Evolutionary conservation across 35 echinoderm and acorn worm genomes (phyloP), one percentile per base, ranked within the genome.

Genomic region (Strongylocentrotus purpuratus): DNA sequence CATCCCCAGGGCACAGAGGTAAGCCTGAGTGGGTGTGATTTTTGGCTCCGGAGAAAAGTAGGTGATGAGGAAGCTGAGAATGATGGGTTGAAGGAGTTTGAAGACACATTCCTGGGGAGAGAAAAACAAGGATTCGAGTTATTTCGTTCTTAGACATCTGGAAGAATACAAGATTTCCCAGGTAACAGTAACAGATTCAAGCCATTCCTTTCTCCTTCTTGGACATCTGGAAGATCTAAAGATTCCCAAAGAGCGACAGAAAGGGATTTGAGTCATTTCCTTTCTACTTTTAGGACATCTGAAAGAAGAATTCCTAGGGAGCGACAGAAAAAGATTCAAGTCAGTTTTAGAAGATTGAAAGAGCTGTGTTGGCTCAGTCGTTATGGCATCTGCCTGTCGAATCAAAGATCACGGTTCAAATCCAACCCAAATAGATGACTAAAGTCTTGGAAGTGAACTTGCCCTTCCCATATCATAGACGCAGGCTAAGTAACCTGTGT

Each of bases 41-140:
- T 9, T 46, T 2, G 96, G 71, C 28, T 97, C 92, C 2, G 95
- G 90, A 45, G 46, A 61, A 48, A 98, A 98, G 45, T 98, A 98
- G 5, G 94, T 95, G 17, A 96, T 93, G 32, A 98, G 70, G 15
- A 60, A 78, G 46, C 97, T 95, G 7, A 98, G 45, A 17, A 98
- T 58, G 31, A 98, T 47, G 52, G 97, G 97, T 31, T 96, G 96
- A 14, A 87, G 90, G 31, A 96, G 52, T 65, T 98, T 98, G 94
- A 96, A 96, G 94, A 96, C 25, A 50, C 50, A 90, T 52, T 98
- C 95, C 95, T 96, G 58, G 18, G 28, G 87, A 32, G 22, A 94
- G 12, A 46, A 88, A 41, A 31, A 14, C 28, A 32, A 88, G 10
- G 87, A n/a, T 46, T 15, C 9, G 2, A 3, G 28, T 86, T 1